Evolutionary conservation across 1,140 invertebrate genomes (phyloP).

Genomic region (Schlechtendalia chinensis): DNA sequence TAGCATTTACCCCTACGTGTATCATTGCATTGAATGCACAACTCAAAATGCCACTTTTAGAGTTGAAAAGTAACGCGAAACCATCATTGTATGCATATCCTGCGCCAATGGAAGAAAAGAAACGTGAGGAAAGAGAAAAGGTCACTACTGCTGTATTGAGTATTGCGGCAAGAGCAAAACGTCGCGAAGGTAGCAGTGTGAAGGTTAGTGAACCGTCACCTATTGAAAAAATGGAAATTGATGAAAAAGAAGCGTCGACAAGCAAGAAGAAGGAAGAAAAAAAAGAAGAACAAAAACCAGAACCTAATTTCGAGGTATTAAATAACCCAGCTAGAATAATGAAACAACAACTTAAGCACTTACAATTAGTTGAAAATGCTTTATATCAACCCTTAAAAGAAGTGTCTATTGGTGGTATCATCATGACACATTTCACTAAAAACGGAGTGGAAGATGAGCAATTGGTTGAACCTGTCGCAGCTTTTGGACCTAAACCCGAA

Average conservation of each 20-base stretch:
- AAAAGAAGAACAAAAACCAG: constrained; percentile 66
- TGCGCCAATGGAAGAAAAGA: constrained; percentile 94
- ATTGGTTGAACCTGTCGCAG: constrained; percentile 89
- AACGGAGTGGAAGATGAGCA: constrained; percentile 79
- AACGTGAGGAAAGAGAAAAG: constrained; percentile 92
- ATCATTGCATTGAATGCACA: constrained; percentile 93
- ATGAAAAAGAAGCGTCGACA: constrained; percentile 59
- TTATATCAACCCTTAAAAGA: constrained; percentile 87
- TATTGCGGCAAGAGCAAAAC: constrained; percentile 87
- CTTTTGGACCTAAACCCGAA: constrained; percentile 88
- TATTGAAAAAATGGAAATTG: constrained; percentile 55
- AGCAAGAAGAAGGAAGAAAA: constrained; percentile 63
- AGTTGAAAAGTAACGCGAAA: constrained; percentile 88
- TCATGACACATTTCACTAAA: constrained; percentile 85
- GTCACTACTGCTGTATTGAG: constrained; percentile 96
- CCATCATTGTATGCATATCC: constrained; percentile 96
- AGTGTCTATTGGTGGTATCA: constrained; percentile 89
- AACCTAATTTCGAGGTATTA: constrained; percentile 87
- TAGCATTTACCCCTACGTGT: constrained; percentile 95
- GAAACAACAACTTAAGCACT: constrained; percentile 84
- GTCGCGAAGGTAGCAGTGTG: constrained; percentile 74
- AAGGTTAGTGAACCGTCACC: constrained; percentile 56
- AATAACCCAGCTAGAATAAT: constrained; percentile 92
- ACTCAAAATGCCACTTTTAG: constrained; percentile 95
- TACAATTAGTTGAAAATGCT: constrained; percentile 76